Percentiles rank a stretch among this genome's conserved stretches.
Conservation (phyloP, 2,888 invertebrate species). For the Callyntrura sp. region DNA sequence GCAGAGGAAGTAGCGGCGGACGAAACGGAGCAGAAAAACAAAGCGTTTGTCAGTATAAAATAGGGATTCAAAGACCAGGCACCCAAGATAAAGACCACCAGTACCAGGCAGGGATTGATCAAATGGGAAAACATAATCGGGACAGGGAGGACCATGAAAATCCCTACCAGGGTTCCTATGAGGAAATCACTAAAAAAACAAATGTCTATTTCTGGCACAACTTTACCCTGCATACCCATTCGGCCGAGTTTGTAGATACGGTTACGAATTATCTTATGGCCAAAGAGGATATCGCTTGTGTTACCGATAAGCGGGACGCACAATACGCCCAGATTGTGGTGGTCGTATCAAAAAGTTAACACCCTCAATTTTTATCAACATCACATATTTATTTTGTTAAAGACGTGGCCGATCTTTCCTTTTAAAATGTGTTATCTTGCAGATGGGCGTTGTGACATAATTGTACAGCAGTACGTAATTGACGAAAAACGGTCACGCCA, state of each 20-base stretch:
- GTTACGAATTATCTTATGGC: constrained; percentile 72
- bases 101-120: neutral
- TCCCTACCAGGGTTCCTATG: neutral
- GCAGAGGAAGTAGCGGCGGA: neutral
- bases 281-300: constrained; percentile 65
- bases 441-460: constrained; percentile 60
- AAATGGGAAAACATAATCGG: neutral
- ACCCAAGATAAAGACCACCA: neutral
- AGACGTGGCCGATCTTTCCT: too few species aligned
- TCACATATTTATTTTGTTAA: too few species aligned
- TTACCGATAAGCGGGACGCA: neutral
- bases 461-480: constrained; percentile 77
- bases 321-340: constrained; percentile 73
- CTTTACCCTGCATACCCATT: constrained; percentile 69
- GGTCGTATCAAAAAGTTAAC: constrained; percentile 15
- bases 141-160: neutral
- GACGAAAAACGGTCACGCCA: constrained; percentile 41
- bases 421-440: neutral
- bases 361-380: too few species aligned
- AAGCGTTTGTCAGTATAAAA: constrained; percentile 67
- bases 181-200: constrained; percentile 42
- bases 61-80: constrained; percentile 60
- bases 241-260: constrained; percentile 64
- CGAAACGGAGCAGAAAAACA: neutral
- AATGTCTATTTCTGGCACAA: constrained; percentile 79